Evolutionary conservation across 2,888 invertebrate species (phyloP).

Genomic region (Tipula helvola): DNA sequence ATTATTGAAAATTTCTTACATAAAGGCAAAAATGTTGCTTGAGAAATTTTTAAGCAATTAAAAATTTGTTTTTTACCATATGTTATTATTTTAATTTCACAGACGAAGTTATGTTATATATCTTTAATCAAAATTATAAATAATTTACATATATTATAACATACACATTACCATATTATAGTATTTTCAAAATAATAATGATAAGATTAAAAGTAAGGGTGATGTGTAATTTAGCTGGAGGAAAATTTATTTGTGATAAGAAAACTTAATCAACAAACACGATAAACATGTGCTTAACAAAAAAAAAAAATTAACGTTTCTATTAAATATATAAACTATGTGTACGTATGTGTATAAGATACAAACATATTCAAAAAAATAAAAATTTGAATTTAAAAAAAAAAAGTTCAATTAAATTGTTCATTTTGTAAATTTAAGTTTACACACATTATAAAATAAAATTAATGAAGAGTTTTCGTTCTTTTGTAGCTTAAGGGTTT

Average conservation of each 20-base stretch:
- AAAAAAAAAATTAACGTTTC: neutral
- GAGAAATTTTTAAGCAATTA: neutral
- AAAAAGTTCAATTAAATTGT: neutral
- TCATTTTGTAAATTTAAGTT: neutral
- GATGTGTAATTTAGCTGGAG: neutral
- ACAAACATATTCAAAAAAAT: neutral
- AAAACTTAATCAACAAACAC: slow-evolving; percentile 4
- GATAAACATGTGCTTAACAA: neutral
- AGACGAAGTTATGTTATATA: neutral
- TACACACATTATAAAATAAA: neutral
- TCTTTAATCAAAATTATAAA: neutral
- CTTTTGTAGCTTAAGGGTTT: neutral
- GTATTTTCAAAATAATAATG: neutral
- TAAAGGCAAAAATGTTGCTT: neutral
- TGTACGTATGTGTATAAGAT: neutral
- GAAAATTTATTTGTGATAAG: neutral
- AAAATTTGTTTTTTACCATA: neutral
- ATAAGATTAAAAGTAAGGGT: neutral
- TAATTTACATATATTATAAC: neutral
- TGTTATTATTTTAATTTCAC: neutral
- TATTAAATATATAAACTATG: neutral
- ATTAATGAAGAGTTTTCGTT: neutral
- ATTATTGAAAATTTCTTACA: neutral
- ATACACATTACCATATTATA: neutral
- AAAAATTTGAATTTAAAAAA: neutral